Conservation (phyloP, 2,113 vertebrate genomes). For the Calidris pugnax region DNA sequence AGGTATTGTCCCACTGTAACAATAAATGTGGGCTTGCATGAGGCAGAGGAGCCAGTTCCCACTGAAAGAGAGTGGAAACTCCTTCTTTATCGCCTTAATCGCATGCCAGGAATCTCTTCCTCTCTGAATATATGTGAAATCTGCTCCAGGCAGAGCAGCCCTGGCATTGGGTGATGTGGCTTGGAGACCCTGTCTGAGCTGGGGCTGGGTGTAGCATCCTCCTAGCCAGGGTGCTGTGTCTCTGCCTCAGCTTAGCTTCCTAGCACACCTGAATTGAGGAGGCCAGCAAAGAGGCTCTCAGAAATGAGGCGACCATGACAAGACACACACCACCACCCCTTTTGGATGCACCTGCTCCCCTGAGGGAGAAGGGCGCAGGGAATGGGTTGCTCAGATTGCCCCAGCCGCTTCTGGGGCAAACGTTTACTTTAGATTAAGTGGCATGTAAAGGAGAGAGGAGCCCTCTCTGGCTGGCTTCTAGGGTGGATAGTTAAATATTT, state of each 20-base stretch:
- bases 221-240: background rate
- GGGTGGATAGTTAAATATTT: constrained; percentile 84
- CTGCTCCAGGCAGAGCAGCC: background rate
- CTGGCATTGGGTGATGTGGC: background rate
- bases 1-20: background rate
- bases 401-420: constrained; percentile 72
- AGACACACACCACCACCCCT: background rate
- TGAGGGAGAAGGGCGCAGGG: constrained; percentile 28
- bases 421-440: constrained; percentile 78
- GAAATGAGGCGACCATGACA: constrained; percentile 13
- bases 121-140: background rate
- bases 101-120: background rate
- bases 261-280: background rate
- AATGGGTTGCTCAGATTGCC: constrained; percentile 60
- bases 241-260: background rate
- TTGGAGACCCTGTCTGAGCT: background rate
- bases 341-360: constrained; percentile 42
- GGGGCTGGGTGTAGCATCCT: background rate
- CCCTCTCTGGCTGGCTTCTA: constrained; percentile 74
- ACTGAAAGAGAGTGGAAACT: background rate
- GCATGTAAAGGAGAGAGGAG: constrained; percentile 61
- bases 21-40: background rate
- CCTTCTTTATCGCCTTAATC: background rate
- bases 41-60: background rate
- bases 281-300: background rate